phyloP scores from a whole-genome alignment of 1,140 invertebrate genomes.

The Drosophila orosa region DNA sequence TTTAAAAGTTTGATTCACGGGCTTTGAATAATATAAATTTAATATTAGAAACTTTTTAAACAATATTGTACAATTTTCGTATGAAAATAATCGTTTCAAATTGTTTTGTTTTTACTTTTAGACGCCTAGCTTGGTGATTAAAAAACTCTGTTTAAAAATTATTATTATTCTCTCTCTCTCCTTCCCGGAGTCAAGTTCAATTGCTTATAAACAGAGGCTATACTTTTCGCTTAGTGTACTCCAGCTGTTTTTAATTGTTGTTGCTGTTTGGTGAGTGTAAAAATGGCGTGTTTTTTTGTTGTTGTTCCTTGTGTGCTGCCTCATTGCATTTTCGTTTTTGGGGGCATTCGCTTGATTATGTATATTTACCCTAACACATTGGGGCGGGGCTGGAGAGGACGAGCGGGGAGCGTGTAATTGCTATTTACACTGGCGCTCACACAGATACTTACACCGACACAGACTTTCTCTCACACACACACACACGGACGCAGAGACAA shows the following conservation, averaged over 20 bases:
- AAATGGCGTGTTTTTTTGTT: constrained; percentile 17
- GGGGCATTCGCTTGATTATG: constrained; percentile 53
- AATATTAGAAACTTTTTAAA: neutral
- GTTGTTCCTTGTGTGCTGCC: constrained; percentile 27
- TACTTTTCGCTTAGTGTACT: neutral
- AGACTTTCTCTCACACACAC: constrained; percentile 14
- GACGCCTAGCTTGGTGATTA: neutral
- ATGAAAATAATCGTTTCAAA: no score
- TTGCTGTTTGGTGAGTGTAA: constrained; percentile 24
- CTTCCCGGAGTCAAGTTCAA: neutral
- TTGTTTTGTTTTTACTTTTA: no score
- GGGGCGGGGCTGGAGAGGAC: constrained; percentile 7
- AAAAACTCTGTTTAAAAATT: neutral
- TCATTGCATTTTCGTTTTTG: constrained; percentile 56
- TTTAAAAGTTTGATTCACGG: no score
- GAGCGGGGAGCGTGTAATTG: constrained; percentile 53
- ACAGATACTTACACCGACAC: constrained; percentile 15
- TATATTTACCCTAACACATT: constrained; percentile 46
- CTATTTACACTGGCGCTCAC: constrained; percentile 64
- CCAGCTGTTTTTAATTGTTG: constrained; percentile 19
- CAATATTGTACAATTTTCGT: no score
- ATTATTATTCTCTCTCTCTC: neutral
- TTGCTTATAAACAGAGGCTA: no score
- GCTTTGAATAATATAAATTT: neutral
- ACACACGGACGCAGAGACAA: constrained; percentile 21